Evolutionary conservation across 1,140 invertebrate species (phyloP).

Genomic region (Cydia pomonella): DNA sequence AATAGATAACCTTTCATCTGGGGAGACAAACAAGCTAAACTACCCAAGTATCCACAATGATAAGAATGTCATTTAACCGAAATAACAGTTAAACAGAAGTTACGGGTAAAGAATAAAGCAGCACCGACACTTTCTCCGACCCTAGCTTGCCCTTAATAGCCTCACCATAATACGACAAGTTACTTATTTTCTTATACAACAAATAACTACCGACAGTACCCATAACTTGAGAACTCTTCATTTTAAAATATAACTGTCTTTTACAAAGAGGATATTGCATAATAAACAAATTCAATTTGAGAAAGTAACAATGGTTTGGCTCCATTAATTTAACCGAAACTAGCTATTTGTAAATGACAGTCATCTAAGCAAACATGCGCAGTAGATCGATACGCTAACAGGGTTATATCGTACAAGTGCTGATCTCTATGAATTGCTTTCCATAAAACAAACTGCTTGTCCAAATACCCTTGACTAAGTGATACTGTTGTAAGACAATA

Average conservation of each 20-base stretch:
- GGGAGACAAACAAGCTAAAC: background rate
- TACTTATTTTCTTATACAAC: background rate
- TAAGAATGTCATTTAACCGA: background rate
- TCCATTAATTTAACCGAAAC: background rate
- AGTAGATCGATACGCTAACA: conserved; percentile 26
- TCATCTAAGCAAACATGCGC: conserved; percentile 28
- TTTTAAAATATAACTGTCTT: background rate
- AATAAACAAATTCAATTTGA: background rate
- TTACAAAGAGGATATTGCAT: background rate
- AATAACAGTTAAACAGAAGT: conserved; percentile 1
- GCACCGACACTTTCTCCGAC: conserved; percentile 8
- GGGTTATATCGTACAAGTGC: conserved; percentile 33
- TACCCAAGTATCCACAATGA: background rate
- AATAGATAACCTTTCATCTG: background rate
- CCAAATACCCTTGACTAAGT: background rate
- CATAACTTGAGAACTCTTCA: background rate
- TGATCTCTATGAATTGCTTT: conserved; percentile 18
- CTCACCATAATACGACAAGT: conserved; percentile 8
- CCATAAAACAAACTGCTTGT: conserved; percentile 12
- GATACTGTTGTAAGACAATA: conserved; percentile 11
- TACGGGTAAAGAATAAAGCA: background rate
- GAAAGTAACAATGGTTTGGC: background rate
- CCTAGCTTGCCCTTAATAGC: conserved; percentile 25
- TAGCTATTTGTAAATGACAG: conserved; percentile 25
- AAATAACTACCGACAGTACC: background rate